Evolutionary conservation across 2,797 vertebrate species (phyloP).

Genomic region (Sitta carolinensis): DNA sequence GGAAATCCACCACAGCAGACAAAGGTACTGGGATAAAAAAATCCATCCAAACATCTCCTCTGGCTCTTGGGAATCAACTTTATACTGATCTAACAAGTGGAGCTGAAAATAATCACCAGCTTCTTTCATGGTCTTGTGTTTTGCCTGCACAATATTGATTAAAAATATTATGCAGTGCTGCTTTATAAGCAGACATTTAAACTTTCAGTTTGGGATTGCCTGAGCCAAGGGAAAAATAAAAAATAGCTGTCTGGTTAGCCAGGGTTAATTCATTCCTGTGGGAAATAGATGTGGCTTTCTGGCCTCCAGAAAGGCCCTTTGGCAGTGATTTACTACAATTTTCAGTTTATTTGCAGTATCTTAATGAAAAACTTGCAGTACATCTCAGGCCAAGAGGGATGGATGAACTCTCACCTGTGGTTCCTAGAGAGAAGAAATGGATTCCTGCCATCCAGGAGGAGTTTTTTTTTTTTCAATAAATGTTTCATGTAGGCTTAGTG

Average conservation of each 20-base stretch:
- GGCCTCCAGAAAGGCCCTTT: background rate
- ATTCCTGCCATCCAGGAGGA: background rate
- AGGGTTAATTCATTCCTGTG: background rate
- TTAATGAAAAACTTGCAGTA: background rate
- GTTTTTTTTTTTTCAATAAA: background rate
- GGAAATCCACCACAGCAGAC: conserved; percentile 92
- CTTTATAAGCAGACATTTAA: background rate
- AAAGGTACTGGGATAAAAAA: conserved; percentile 78
- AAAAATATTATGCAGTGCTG: background rate
- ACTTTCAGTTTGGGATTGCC: background rate
- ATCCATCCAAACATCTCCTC: background rate
- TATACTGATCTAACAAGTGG: background rate
- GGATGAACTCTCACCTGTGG: background rate
- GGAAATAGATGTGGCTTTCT: background rate
- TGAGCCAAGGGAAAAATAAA: background rate
- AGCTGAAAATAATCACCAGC: background rate
- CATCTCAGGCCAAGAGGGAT: background rate
- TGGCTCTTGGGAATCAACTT: background rate
- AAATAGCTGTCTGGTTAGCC: background rate
- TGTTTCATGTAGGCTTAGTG: background rate
- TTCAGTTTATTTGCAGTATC: background rate
- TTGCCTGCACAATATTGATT: background rate
- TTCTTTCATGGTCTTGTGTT: background rate
- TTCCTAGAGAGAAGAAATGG: background rate
- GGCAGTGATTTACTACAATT: background rate